Percentiles rank a stretch among this genome's conserved stretches.
Conservation (phyloP, 2,797 vertebrate species). For the Sternotherus odoratus region DNA sequence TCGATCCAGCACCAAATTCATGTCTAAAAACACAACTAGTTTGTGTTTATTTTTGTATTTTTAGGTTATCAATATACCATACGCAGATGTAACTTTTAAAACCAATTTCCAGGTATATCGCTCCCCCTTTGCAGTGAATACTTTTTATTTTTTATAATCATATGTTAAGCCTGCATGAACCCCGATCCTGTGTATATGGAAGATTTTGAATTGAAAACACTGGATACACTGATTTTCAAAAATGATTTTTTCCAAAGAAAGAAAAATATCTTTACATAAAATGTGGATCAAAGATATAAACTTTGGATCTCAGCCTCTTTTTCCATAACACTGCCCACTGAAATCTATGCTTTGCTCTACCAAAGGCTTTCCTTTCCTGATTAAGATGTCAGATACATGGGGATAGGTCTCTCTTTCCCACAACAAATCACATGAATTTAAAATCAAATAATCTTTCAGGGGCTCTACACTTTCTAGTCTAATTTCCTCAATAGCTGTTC, state of each 20-base stretch:
- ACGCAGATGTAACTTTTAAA: not conserved
- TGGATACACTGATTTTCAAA: not conserved
- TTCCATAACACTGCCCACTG: not conserved
- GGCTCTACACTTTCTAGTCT: not conserved
- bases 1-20: not conserved
- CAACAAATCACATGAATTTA: not conserved
- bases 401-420: not conserved
- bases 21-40: not conserved
- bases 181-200: not conserved
- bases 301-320: not conserved
- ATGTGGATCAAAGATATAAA: not conserved
- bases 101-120: not conserved
- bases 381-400: not conserved
- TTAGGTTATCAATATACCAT: not conserved
- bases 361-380: not conserved
- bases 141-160: not conserved
- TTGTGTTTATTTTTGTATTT: not conserved
- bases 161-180: not conserved
- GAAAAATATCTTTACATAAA: not conserved
- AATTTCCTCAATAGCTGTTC: not conserved
- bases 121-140: not conserved
- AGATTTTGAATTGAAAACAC: not conserved
- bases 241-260: not conserved
- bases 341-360: not conserved
- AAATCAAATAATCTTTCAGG: slow-evolving; percentile 3